Evolutionary conservation across 1,140 invertebrate species (phyloP).

Genomic region (Leucophenga varia): DNA sequence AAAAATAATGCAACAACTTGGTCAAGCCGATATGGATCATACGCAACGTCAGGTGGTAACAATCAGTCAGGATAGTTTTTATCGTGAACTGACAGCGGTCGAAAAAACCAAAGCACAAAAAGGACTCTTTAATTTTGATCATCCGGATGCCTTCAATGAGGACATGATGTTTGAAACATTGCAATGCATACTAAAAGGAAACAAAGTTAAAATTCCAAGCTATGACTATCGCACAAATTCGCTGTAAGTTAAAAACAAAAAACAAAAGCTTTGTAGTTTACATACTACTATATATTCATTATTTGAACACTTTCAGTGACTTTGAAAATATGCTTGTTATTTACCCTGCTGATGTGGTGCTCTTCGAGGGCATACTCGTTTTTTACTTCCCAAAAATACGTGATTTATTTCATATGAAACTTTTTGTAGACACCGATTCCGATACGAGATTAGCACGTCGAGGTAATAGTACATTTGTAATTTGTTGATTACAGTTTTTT

Average conservation of each 20-base stretch:
- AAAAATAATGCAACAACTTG: slow-evolving; percentile 91
- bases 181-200: slow-evolving; percentile 77
- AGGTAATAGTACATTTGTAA: slow-evolving; percentile 64
- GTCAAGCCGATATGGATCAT: slow-evolving; percentile 86
- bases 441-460: slow-evolving; percentile 93
- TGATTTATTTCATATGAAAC: slow-evolving; percentile 97
- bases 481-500: slow-evolving; percentile 9
- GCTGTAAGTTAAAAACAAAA: slow-evolving; percentile 67
- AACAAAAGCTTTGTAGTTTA: neutral
- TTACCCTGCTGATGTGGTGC: slow-evolving; percentile 96
- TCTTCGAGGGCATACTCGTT: slow-evolving; percentile 97
- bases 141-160: slow-evolving; percentile 92
- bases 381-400: slow-evolving; percentile 96
- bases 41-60: slow-evolving; percentile 82
- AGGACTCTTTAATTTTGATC: slow-evolving; percentile 97
- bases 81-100: slow-evolving; percentile 77
- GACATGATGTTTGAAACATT: slow-evolving; percentile 77
- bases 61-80: slow-evolving; percentile 96
- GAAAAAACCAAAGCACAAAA: slow-evolving; percentile 84
- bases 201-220: slow-evolving; percentile 82
- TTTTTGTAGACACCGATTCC: slow-evolving; percentile 99
- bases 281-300: slow-evolving; percentile 20
- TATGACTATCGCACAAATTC: slow-evolving; percentile 89
- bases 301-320: slow-evolving; percentile 58
- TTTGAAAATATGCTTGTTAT: slow-evolving; percentile 76